phyloP scores from a whole-genome alignment of 2,113 vertebrate genomes.

The Sterna hirundo region DNA sequence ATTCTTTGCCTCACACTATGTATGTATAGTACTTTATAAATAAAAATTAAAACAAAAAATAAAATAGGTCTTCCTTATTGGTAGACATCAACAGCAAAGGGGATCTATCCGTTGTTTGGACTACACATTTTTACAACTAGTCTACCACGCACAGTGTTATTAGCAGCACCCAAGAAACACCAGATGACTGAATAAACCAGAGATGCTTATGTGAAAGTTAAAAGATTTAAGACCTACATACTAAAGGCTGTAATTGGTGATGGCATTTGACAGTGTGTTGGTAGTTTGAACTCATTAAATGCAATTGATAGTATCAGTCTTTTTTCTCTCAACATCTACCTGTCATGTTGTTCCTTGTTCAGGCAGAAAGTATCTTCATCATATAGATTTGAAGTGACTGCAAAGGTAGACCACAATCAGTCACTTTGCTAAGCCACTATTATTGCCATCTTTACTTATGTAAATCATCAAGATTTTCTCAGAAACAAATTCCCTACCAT shows the following conservation, averaged over 20 bases:
- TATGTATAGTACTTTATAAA: not conserved
- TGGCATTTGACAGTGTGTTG: not conserved
- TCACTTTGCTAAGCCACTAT: not conserved
- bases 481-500: not conserved
- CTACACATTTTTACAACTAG: not conserved
- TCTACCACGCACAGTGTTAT: not conserved
- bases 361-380: not conserved
- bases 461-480: not conserved
- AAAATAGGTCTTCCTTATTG: not conserved
- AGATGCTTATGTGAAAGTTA: not conserved
- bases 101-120: rapidly evolving
- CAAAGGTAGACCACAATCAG: not conserved
- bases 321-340: not conserved
- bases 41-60: not conserved
- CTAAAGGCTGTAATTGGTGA: not conserved
- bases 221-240: not conserved
- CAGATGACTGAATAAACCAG: not conserved
- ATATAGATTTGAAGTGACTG: not conserved
- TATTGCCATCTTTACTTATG: not conserved
- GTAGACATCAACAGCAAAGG: not conserved
- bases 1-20: not conserved
- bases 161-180: not conserved
- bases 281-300: not conserved
- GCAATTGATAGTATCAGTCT: not conserved
- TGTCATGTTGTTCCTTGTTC: not conserved